Evolutionary conservation across 2,888 invertebrate genomes (phyloP), one percentile per base, ranked within the genome.

Genomic region (Tanaodytes sp.): DNA sequence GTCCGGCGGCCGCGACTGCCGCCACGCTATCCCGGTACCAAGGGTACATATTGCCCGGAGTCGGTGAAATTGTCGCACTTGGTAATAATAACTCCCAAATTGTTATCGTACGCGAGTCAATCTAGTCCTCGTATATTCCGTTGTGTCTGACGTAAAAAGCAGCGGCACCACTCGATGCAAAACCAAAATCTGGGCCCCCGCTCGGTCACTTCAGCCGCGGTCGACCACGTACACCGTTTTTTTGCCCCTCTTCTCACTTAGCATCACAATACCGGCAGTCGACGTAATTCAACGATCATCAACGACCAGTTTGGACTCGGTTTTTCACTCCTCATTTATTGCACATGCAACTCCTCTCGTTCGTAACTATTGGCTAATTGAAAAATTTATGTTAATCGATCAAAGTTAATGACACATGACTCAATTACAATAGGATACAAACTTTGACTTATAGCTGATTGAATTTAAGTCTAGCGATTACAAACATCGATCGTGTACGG

Each of bases 21-120:
- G 84, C 84, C 70, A 89, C 86, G 75, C 86, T 85, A 73, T 86
- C 89, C 76, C 89, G 86, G 80, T 90, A 90, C 90, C 90, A 90
- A 75, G 90, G 89, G 86, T 90, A 90, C 89, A 89, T 89, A 59
- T 57, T 73, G 62, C 68, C 43, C 68, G 71, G 64, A 45, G 52
- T 75, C 51, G 76, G 75, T 67, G 75, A 74, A 75, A 76, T 76
- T 67, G 72, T 76, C 59, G 45, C 63, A 64, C 69, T 72, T 58
- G 57, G 15, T 64, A 54, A 30, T 48, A 55, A 59, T 42, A 19
- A 15, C 16, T 30, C 27, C 40, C 42, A 37, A 55, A 42, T 11
- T 31, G 14, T 55, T 9, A 9, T 9, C 27, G 27, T 6, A 9
- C 5, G 27, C 27, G 27, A 27, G 27, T n/a, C 36, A 33, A 33